phyloP scores from a whole-genome alignment of 2,888 invertebrate species.

The Lasioglossum marginatum region DNA sequence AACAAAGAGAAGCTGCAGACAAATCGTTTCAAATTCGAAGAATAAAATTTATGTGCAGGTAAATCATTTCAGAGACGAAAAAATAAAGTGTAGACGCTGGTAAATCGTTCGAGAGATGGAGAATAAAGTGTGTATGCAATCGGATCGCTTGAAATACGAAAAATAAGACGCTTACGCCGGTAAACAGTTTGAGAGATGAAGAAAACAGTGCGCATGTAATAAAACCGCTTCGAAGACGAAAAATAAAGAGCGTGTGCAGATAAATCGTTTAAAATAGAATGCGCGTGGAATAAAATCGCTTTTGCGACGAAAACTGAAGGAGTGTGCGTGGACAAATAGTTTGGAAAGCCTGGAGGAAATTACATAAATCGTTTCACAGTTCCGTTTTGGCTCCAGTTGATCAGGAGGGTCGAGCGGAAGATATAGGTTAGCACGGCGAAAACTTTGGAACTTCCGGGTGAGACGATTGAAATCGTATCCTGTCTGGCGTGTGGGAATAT shows the following conservation, averaged over 20 bases:
- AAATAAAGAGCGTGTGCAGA: too few species aligned
- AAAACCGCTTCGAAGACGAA: too few species aligned
- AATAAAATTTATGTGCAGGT: too few species aligned
- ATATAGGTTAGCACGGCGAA: slow-evolving; percentile 21
- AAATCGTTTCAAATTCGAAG: too few species aligned
- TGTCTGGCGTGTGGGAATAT: neutral
- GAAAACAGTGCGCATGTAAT: too few species aligned
- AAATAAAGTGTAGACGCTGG: too few species aligned
- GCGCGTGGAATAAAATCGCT: neutral
- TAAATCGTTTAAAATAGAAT: too few species aligned
- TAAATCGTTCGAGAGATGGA: neutral
- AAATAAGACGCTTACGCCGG: neutral
- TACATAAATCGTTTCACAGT: neutral
- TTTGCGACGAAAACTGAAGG: neutral
- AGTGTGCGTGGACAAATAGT: neutral
- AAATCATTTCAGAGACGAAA: too few species aligned
- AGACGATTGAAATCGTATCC: slow-evolving; percentile 31
- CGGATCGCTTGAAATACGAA: neutral
- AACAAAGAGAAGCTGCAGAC: too few species aligned
- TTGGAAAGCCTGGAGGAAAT: neutral
- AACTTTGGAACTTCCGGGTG: neutral
- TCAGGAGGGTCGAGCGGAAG: neutral
- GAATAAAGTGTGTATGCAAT: too few species aligned
- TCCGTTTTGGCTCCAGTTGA: neutral
- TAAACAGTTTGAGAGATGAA: neutral